Evolutionary conservation across 2,113 vertebrate species (phyloP), one percentile per base, ranked within the genome.

Genomic region (Emydura subglobosa): DNA sequence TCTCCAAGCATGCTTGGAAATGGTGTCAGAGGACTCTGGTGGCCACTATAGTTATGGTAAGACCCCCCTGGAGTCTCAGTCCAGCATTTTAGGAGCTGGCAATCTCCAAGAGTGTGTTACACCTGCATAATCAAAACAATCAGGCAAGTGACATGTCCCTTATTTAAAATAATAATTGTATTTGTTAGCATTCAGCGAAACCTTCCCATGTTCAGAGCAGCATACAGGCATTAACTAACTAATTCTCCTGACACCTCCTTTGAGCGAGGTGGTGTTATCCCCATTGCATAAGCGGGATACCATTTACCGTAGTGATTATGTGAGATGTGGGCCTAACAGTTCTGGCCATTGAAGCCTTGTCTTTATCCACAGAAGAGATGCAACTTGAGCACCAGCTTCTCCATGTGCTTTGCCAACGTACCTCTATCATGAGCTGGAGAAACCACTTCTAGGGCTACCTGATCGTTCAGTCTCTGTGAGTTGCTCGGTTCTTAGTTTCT

Each of bases 141-240:
- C 78, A 65, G 27, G 92, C 89, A 74, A 78, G 5, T 39, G 34
- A 72, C 19, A 10, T 72, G 65, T 39, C 65, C 65, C 65, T n/a
- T 72, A 74, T 96, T 92, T 89, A 88, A 74, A 65, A 19, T 89
- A 61, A 79, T 96, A 95, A 97, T 95, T 96, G 27, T 95, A 95
- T 31, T 1, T 0, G 53, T 39, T 78, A 94, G 91, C 74, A 42
- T 92, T 93, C 1, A 17, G 6, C 85, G 91, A 96, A 95, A 95
- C 83, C 86, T n/a, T 55, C 51, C 82, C 72, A 54, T 8, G 53
- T 95, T 94, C 72, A 25, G 65, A 96, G 89, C 85, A 65, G 29
- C 85, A 74, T 50, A 86, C 86, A 47, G 47, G 21, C 79, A 89
- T 93, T 89, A 91, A 50, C 19, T 87, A 82, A 88, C 9, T 22